Conservation (phyloP, 2,797 vertebrate species). For the Triplophysa bombifrons region DNA sequence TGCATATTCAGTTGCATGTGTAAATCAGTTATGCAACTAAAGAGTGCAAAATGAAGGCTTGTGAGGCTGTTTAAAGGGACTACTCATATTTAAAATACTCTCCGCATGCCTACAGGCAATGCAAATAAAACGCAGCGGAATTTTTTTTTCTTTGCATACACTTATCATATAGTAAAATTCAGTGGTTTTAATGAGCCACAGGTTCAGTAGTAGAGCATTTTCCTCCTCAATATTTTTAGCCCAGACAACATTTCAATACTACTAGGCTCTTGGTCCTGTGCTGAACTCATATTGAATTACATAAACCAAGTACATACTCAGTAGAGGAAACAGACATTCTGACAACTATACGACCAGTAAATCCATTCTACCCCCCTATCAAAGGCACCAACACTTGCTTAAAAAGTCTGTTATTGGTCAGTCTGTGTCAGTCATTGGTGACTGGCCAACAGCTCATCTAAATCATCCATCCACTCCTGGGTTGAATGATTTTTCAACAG, state of each 20-base stretch:
- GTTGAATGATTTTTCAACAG: constrained; percentile 93
- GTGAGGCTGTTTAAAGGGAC: background rate
- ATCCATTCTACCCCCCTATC: background rate
- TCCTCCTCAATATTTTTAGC: constrained; percentile 32
- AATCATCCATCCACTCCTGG: constrained; percentile 96
- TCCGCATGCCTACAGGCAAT: background rate
- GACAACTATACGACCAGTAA: constrained; percentile 38
- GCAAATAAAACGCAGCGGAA: constrained; percentile 7
- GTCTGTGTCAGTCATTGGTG: constrained; percentile 70
- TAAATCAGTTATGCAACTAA: constrained; percentile 21
- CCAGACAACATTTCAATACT: constrained; percentile 57
- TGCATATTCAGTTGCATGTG: background rate
- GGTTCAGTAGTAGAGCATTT: constrained; percentile 62
- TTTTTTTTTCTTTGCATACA: constrained; percentile 23
- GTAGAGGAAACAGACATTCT: background rate
- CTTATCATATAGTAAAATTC: constrained; percentile 53
- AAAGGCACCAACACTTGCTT: background rate
- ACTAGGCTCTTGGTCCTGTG: constrained; percentile 79
- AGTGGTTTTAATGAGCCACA: constrained; percentile 67
- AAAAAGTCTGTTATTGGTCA: background rate
- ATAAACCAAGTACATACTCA: constrained; percentile 47
- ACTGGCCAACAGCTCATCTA: constrained; percentile 92
- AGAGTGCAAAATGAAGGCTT: constrained; percentile 41
- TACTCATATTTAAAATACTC: constrained; percentile 2
- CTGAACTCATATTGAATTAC: constrained; percentile 63